A percentile compares a stretch with the other conserved stretches of the same genome.
These are phyloP conservation scores for Anoplius nigerrimus DNA, from an alignment of 2,888 invertebrate genomes.

Conservation along the genomic window DNA sequence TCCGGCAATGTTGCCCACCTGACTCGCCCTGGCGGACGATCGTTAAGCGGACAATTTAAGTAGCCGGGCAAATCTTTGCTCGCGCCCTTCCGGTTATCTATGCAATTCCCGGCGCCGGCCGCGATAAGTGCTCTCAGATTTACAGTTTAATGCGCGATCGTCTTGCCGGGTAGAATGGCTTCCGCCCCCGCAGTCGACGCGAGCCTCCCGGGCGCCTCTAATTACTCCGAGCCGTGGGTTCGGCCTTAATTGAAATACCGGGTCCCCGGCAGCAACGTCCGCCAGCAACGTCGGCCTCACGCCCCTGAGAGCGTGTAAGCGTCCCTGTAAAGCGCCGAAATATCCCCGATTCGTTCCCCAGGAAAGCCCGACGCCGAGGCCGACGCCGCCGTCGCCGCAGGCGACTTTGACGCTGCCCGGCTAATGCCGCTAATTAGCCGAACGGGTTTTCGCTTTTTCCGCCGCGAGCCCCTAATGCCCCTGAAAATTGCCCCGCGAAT, in stretches of 20 bases:
- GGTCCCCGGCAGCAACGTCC: conserved; percentile 18
- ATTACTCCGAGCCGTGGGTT: conserved; percentile 38
- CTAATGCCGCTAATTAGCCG: too few relatives aligned
- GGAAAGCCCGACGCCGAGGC: too few relatives aligned
- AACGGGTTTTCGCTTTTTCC: too few relatives aligned
- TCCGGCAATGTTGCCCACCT: too few relatives aligned
- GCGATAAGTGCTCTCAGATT: conserved; percentile 47
- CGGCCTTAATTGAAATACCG: conserved; percentile 42
- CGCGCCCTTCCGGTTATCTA: conserved; percentile 29
- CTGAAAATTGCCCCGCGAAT: too few relatives aligned
- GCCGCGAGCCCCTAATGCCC: too few relatives aligned
- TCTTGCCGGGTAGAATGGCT: conserved; percentile 28
- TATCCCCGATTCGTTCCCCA: background rate
- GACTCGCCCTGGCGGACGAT: too few relatives aligned
- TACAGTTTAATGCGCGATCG: conserved; percentile 47
- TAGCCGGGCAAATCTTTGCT: too few relatives aligned
- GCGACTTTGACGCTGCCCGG: background rate
- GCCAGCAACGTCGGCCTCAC: background rate
- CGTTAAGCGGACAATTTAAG: too few relatives aligned
- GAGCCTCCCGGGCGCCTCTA: conserved; percentile 33
- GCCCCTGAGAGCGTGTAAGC: background rate
- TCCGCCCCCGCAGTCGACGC: too few relatives aligned
- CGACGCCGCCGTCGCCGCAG: background rate
- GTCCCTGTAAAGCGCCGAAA: background rate
- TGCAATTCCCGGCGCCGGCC: conserved; percentile 36